Conservation (phyloP, 1,140 invertebrate species). For the Camponotus floridanus region DNA sequence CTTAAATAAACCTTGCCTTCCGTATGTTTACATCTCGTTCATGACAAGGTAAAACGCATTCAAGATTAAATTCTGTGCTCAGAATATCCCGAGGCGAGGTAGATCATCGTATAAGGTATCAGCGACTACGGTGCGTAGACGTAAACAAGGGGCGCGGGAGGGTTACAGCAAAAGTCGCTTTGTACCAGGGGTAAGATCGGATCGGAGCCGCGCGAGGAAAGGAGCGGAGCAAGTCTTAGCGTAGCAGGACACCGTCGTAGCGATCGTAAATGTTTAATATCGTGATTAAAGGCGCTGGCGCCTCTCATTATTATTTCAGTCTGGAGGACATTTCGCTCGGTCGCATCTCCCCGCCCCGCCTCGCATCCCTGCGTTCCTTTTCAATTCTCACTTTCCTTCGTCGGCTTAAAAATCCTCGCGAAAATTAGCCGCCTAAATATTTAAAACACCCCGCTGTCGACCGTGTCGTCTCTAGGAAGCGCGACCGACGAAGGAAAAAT, state of each 20-base stretch:
- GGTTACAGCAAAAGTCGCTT: slow-evolving; percentile 57
- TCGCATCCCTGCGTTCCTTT: slow-evolving; percentile 81
- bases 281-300: slow-evolving; percentile 86
- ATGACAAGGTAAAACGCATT: slow-evolving; percentile 33
- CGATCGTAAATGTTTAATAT: slow-evolving; percentile 87
- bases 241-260: slow-evolving; percentile 73
- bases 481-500: slow-evolving; percentile 53
- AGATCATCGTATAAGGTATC: slow-evolving; percentile 69
- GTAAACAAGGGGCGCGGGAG: slow-evolving; percentile 67
- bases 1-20: slow-evolving; percentile 28
- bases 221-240: slow-evolving; percentile 63
- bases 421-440: slow-evolving; percentile 86
- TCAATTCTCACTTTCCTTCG: slow-evolving; percentile 82
- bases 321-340: slow-evolving; percentile 83
- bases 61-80: background rate
- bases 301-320: slow-evolving; percentile 86
- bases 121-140: slow-evolving; percentile 64
- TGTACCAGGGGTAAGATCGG: slow-evolving; percentile 74
- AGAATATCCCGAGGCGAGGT: slow-evolving; percentile 36
- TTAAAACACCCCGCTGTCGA: slow-evolving; percentile 78
- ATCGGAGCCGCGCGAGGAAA: slow-evolving; percentile 72
- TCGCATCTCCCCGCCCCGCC: slow-evolving; percentile 45
- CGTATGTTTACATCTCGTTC: slow-evolving; percentile 15
- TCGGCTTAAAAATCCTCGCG: slow-evolving; percentile 82
- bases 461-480: slow-evolving; percentile 59